Evolutionary conservation across 1,140 invertebrate species (phyloP).

Genomic region (Heliothis virescens): DNA sequence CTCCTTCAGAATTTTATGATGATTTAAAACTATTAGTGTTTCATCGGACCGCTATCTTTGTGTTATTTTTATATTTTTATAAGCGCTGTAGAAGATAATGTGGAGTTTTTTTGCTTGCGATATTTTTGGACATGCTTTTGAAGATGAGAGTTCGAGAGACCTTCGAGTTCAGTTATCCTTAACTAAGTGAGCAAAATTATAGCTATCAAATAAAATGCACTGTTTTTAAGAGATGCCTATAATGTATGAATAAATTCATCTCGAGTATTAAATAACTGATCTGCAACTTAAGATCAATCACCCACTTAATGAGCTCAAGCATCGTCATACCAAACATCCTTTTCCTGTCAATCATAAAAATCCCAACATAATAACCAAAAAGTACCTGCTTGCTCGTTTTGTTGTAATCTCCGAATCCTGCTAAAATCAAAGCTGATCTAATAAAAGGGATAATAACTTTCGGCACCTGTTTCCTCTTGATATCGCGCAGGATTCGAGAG

Average conservation of each 20-base stretch:
- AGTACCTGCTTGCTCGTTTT: conserved; percentile 1
- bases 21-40: conserved; percentile 37
- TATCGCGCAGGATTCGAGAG: conserved; percentile 6
- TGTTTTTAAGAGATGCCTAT: too few species aligned
- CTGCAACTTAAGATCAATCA: too few species aligned
- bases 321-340: conserved; percentile 6
- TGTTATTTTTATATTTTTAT: conserved; percentile 33
- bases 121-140: not conserved
- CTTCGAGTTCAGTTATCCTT: too few species aligned
- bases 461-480: conserved; percentile 43
- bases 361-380: conserved; percentile 3
- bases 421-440: conserved; percentile 32
- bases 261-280: too few species aligned
- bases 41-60: conserved; percentile 22
- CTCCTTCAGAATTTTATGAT: conserved; percentile 21
- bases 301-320: too few species aligned
- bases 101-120: not conserved
- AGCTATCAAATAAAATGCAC: too few species aligned
- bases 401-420: conserved; percentile 12
- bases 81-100: conserved; percentile 1
- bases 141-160: not conserved
- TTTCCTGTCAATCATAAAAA: conserved; percentile 7
- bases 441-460: conserved; percentile 41
- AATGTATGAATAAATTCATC: too few species aligned
- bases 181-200: too few species aligned